Conservation (phyloP, 2,888 invertebrate genomes). For the Antheraea assamensis region DNA sequence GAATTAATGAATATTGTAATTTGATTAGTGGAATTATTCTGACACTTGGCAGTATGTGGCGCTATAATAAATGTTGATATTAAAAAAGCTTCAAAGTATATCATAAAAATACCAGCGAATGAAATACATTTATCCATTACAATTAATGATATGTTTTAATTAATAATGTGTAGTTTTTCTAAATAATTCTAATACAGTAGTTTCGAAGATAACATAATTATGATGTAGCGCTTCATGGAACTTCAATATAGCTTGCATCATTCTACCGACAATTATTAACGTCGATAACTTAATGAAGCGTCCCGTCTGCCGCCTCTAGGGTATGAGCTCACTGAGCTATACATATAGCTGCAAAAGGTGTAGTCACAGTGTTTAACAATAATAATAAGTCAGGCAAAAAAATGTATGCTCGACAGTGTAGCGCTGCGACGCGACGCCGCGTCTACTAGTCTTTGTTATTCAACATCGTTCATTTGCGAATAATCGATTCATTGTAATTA, state of each 20-base stretch:
- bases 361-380: not conserved
- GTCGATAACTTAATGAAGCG: constrained; percentile 44
- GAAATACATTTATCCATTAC: not conserved
- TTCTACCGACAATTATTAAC: constrained; percentile 28
- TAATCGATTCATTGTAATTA: not conserved
- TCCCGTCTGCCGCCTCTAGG: constrained; percentile 32
- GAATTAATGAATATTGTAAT: not conserved
- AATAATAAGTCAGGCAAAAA: not conserved
- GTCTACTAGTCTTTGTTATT: not conserved
- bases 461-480: not conserved
- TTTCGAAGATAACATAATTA: constrained; percentile 14
- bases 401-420: not conserved
- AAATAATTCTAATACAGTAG: constrained; percentile 13
- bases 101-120: not conserved
- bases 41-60: not conserved
- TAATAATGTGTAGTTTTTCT: not conserved
- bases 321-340: constrained; percentile 4
- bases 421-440: not conserved
- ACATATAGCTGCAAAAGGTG: not conserved
- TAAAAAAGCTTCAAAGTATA: not conserved
- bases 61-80: not conserved
- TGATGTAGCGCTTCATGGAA: constrained; percentile 18
- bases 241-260: constrained; percentile 26
- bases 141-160: not conserved
- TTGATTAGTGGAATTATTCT: not conserved